phyloP scores from a whole-genome alignment of 2,888 invertebrate genomes.

The Epiblema foenella region DNA sequence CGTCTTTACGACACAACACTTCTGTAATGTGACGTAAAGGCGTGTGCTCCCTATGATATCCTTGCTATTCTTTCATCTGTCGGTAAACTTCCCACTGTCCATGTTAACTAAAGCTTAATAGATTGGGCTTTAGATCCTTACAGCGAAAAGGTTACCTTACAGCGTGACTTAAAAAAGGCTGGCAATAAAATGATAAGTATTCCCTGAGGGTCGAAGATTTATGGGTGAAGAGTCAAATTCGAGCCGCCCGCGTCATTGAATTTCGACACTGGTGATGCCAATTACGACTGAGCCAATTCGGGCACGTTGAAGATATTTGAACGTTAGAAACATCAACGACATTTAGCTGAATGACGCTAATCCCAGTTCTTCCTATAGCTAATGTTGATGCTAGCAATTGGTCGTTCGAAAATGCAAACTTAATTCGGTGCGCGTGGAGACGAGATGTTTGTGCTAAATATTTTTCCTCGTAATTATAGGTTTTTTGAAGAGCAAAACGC shows the following conservation, averaged over 20 bases:
- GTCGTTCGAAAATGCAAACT: conserved; percentile 33
- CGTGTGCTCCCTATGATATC: conserved; percentile 53
- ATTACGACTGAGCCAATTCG: conserved; percentile 52
- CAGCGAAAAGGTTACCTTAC: conserved; percentile 68
- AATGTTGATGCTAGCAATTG: conserved; percentile 38
- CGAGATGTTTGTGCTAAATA: conserved; percentile 49
- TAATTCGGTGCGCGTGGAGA: conserved; percentile 15
- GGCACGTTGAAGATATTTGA: conserved; percentile 14
- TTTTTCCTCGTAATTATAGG: conserved; percentile 87
- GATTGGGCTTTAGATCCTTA: conserved; percentile 52
- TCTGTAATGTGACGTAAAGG: conserved; percentile 53
- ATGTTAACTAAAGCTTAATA: conserved; percentile 55
- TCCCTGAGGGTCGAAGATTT: conserved; percentile 62
- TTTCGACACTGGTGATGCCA: conserved; percentile 57
- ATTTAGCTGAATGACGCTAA: conserved; percentile 41
- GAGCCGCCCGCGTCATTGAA: conserved; percentile 61
- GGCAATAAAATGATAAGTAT: conserved; percentile 51
- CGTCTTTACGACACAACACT: conserved; percentile 57
- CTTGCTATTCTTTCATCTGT: conserved; percentile 55
- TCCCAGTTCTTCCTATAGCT: conserved; percentile 42
- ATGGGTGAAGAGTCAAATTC: conserved; percentile 59
- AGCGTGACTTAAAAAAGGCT: conserved; percentile 64
- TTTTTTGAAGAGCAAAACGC: conserved; percentile 95
- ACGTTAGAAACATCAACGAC: conserved; percentile 34
- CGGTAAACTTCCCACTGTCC: conserved; percentile 49